Evolutionary conservation across 2,888 invertebrate species (phyloP).

Genomic region (Caenorhabditis sulstoni): DNA sequence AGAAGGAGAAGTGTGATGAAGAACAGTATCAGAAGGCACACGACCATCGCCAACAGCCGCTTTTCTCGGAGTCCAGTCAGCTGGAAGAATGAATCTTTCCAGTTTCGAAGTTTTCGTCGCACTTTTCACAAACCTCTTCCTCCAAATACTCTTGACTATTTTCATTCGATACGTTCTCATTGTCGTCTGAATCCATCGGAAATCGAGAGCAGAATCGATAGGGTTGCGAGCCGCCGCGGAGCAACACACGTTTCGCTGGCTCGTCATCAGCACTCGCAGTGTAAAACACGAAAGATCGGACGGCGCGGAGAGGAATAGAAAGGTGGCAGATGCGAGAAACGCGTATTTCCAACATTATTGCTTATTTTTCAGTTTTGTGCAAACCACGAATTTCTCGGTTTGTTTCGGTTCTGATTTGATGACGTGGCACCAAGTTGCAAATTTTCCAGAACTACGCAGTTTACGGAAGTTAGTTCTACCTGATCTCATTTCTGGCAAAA

Average conservation of each 20-base stretch:
- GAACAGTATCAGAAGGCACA: constrained; percentile 55
- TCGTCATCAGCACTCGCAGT: constrained; percentile 22
- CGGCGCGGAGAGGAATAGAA: not conserved
- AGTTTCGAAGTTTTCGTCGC: no score
- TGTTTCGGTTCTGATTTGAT: not conserved
- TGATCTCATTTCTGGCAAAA: no score
- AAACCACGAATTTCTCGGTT: not conserved
- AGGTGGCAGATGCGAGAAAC: not conserved
- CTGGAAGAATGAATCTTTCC: no score
- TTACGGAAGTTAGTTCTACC: no score
- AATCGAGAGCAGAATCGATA: constrained; percentile 17
- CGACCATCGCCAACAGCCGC: constrained; percentile 55
- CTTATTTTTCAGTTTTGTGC: not conserved
- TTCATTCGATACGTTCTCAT: constrained; percentile 35
- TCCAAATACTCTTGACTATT: constrained; percentile 24
- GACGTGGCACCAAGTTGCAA: no score
- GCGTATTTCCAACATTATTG: not conserved
- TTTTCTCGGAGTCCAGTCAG: constrained; percentile 61
- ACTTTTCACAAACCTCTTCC: constrained; percentile 24
- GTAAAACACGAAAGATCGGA: constrained; percentile 7
- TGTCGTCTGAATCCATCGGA: constrained; percentile 53
- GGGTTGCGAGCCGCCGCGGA: not conserved
- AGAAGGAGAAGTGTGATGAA: constrained; percentile 71
- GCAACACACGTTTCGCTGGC: constrained; percentile 11
- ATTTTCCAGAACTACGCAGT: no score